Evolutionary conservation across 2,888 invertebrate species (phyloP).

Genomic region (Heliconius sara): DNA sequence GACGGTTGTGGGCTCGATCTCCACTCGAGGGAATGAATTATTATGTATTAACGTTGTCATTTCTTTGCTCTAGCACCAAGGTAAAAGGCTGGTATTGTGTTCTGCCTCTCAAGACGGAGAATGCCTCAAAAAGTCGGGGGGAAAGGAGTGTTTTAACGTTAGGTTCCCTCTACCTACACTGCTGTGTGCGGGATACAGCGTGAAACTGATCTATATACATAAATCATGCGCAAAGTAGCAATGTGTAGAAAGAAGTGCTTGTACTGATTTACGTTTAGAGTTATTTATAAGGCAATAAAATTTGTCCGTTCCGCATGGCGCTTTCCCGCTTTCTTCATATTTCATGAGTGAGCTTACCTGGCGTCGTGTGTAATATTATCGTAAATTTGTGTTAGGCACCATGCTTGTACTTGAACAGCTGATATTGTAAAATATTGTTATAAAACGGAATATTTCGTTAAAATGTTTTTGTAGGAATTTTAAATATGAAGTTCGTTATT

Average conservation of each 20-base stretch:
- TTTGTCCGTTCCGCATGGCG: conserved; percentile 44
- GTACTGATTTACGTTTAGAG: conserved; percentile 43
- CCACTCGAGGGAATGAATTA: no score
- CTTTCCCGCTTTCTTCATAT: conserved; percentile 45
- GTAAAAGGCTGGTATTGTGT: no score
- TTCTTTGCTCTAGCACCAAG: no score
- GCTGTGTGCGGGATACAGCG: no score
- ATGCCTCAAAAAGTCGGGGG: no score
- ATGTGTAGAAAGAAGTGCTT: conserved; percentile 38
- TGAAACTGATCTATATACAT: neutral
- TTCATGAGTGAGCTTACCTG: conserved; percentile 45
- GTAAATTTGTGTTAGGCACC: conserved; percentile 42
- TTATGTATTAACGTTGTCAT: no score
- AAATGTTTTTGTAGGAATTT: neutral
- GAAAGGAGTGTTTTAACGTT: no score
- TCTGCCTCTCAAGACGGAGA: no score
- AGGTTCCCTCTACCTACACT: no score
- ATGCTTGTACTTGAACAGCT: conserved; percentile 38
- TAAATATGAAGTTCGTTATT: neutral
- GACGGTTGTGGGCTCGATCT: no score
- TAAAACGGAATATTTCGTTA: neutral
- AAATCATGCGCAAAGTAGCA: conserved; percentile 25
- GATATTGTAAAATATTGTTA: conserved; percentile 40
- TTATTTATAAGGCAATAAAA: conserved; percentile 47
- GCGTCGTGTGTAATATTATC: conserved; percentile 32